A percentile compares a stretch with the other conserved stretches of the same genome.
Evolutionary conservation across 2,113 vertebrate genomes (phyloP).

Genomic region (Pygoscelis antarcticus): DNA sequence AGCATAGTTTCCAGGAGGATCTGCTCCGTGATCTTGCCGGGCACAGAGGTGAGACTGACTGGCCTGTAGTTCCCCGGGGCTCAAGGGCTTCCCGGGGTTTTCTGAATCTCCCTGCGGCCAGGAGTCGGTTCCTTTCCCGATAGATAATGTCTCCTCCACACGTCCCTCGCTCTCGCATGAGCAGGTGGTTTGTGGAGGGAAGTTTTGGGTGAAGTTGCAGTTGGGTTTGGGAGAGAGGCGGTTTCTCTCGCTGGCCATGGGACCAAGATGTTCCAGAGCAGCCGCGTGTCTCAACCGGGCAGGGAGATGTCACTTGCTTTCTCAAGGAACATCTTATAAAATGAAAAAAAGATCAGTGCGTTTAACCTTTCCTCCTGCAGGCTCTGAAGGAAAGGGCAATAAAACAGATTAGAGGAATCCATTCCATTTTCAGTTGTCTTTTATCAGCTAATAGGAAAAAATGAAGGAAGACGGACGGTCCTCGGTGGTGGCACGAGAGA

Average conservation of each 20-base stretch:
- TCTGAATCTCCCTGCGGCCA: not conserved
- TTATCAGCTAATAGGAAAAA: not conserved
- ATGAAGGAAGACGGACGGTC: not conserved
- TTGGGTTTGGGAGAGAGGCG: not conserved
- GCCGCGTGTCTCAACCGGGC: rapidly evolving
- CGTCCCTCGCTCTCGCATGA: rapidly evolving
- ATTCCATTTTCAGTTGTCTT: not conserved
- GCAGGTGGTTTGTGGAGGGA: not conserved
- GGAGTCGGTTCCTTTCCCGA: not conserved
- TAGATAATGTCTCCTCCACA: not conserved
- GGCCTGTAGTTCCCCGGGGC: too few species aligned
- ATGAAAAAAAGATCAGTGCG: not conserved
- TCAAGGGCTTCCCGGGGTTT: not conserved
- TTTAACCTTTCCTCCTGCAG: not conserved
- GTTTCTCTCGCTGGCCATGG: rapidly evolving
- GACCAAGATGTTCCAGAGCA: not conserved
- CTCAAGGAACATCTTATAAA: not conserved
- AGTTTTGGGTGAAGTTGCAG: not conserved
- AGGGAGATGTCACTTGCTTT: not conserved
- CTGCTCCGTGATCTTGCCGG: too few species aligned
- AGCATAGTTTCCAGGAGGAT: too few species aligned
- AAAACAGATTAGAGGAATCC: not conserved
- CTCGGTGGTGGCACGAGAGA: not conserved
- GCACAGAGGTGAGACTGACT: too few species aligned
- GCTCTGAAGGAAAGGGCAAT: not conserved